Evolutionary conservation across 2,797 vertebrate species (phyloP).

Genomic region (Poeciliopsis infans): DNA sequence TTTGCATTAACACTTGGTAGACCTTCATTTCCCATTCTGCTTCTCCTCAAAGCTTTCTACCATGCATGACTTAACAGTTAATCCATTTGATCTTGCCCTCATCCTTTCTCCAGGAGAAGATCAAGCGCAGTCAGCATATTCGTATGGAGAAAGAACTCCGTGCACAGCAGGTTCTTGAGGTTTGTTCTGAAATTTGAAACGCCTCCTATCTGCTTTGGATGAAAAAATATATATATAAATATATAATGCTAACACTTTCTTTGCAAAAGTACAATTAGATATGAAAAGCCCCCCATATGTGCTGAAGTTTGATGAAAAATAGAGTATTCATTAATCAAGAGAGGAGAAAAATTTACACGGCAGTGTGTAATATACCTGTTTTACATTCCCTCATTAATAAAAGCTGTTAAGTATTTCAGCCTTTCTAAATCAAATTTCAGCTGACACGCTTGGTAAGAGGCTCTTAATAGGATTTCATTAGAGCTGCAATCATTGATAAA

Average conservation of each 20-base stretch:
- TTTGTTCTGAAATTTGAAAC: constrained; percentile 78
- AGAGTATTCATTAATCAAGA: constrained; percentile 67
- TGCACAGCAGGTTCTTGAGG: constrained; percentile 97
- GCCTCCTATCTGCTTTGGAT: constrained; percentile 71
- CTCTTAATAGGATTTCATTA: constrained; percentile 76
- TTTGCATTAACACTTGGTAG: constrained; percentile 55
- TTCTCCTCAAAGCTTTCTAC: constrained; percentile 42
- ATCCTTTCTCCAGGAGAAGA: constrained; percentile 90
- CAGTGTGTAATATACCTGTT: constrained; percentile 63
- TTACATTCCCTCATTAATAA: constrained; percentile 62
- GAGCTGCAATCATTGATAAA: constrained; percentile 75
- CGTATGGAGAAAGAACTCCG: constrained; percentile 96
- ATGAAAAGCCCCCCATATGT: constrained; percentile 68
- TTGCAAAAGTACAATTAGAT: constrained; percentile 68
- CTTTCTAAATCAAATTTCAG: constrained; percentile 76
- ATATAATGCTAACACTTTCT: constrained; percentile 73
- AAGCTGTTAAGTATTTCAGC: constrained; percentile 68
- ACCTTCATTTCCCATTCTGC: constrained; percentile 26
- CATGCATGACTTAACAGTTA: constrained; percentile 74
- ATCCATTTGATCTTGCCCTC: constrained; percentile 76
- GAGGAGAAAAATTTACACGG: constrained; percentile 59
- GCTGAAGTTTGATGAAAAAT: constrained; percentile 66
- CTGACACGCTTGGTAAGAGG: constrained; percentile 71
- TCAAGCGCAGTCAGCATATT: constrained; percentile 96
- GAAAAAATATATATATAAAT: neutral